These are phyloP conservation scores for Caenorhabditis doughertyi DNA, from an alignment of 2,888 invertebrate species.

Conservation along the genomic window DNA sequence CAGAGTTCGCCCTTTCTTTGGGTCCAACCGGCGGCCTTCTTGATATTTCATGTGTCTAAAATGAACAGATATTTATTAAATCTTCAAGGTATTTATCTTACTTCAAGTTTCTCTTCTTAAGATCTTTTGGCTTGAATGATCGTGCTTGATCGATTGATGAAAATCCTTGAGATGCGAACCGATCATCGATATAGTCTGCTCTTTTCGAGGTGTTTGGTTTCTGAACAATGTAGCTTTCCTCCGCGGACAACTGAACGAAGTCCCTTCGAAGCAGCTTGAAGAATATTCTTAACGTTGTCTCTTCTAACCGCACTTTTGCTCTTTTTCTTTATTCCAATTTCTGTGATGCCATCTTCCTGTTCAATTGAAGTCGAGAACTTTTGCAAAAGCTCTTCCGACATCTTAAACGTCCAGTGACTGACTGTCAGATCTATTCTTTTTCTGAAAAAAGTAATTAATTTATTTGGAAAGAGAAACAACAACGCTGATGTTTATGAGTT, in stretches of 20 bases:
- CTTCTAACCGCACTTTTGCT: constrained; percentile 19
- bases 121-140: constrained; percentile 58
- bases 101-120: constrained; percentile 64
- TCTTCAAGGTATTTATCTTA: constrained; percentile 14
- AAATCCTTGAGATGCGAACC: constrained; percentile 66
- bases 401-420: background rate
- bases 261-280: constrained; percentile 61
- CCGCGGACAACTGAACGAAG: constrained; percentile 57
- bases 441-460: constrained; percentile 68
- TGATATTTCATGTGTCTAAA: constrained; percentile 64
- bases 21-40: constrained; percentile 48
- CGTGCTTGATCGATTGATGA: constrained; percentile 69
- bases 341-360: constrained; percentile 61
- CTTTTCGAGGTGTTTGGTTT: constrained; percentile 54
- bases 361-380: constrained; percentile 65
- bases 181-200: constrained; percentile 55
- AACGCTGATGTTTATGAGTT: constrained; percentile 84
- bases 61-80: background rate
- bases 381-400: constrained; percentile 68
- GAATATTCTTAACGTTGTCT: constrained; percentile 52
- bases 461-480: constrained; percentile 61
- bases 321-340: constrained; percentile 44
- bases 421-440: background rate
- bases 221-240: constrained; percentile 61
- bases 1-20: constrained; percentile 46